These are phyloP conservation scores for Antheraea mylitta DNA, from an alignment of 1,140 invertebrate species.

Conservation along the genomic window DNA sequence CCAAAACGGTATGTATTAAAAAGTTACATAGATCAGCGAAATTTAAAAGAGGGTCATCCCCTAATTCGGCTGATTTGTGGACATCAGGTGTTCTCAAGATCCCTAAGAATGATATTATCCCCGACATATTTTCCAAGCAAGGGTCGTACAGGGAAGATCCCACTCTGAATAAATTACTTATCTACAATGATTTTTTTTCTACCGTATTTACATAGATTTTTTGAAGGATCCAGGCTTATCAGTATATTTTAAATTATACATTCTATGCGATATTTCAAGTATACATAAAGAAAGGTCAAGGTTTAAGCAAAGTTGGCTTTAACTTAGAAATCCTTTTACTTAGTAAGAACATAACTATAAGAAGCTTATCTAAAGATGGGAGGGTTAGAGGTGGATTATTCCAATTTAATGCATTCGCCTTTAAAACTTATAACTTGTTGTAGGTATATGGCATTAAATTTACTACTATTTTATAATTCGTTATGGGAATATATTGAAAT, in stretches of 20 bases:
- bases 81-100: slow-evolving; percentile 69
- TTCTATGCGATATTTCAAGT: neutral
- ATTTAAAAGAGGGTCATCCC: slow-evolving; percentile 15
- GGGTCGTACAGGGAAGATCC: slow-evolving; percentile 47
- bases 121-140: slow-evolving; percentile 57
- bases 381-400: neutral
- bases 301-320: neutral
- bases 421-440: neutral
- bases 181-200: slow-evolving; percentile 47
- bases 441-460: neutral
- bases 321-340: neutral
- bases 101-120: slow-evolving; percentile 64
- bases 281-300: slow-evolving; percentile 5
- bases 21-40: neutral
- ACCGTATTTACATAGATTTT: slow-evolving; percentile 29
- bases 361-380: neutral
- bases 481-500: no score
- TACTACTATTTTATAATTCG: no score
- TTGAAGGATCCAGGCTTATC: slow-evolving; percentile 17
- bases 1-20: neutral
- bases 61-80: slow-evolving; percentile 34
- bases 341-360: neutral
- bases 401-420: neutral
- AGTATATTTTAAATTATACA: slow-evolving; percentile 16
- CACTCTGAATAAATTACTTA: slow-evolving; percentile 66